These are phyloP conservation scores for Saccopteryx bilineata DNA, from an alignment of 2,113 vertebrate genomes.

Conservation along the genomic window DNA sequence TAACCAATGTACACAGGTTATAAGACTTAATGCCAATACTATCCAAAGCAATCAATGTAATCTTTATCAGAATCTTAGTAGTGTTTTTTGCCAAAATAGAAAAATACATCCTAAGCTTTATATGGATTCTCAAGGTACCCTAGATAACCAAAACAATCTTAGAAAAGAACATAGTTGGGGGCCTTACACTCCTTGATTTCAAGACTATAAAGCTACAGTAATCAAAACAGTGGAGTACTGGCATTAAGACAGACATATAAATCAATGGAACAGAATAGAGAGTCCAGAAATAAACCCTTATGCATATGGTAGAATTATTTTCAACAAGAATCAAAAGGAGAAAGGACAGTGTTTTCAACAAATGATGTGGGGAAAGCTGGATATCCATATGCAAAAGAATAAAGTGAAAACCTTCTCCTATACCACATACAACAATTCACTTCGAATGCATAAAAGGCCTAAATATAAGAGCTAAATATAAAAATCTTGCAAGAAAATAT, in stretches of 20 bases:
- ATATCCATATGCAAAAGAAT: slow-evolving; percentile 19
- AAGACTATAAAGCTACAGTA: not conserved
- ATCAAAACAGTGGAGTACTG: not conserved
- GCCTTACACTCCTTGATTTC: not conserved
- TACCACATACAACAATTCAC: not conserved
- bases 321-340: not conserved
- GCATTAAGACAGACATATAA: not conserved
- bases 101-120: not conserved
- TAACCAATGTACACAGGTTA: not conserved
- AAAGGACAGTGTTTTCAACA: not conserved
- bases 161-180: not conserved
- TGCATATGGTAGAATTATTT: not conserved
- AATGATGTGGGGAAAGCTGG: not conserved
- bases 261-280: not conserved
- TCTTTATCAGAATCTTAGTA: not conserved
- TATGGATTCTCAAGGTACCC: not conserved
- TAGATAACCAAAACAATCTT: not conserved
- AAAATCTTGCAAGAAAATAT: not conserved
- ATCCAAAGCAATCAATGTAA: not conserved
- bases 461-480: not conserved
- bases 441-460: not conserved
- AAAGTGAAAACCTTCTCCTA: not conserved
- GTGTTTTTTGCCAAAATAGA: not conserved
- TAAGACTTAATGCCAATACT: not conserved
- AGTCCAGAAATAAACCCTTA: not conserved